Percentiles rank a stretch among this genome's conserved stretches.
Evolutionary conservation across 1,140 invertebrate species (phyloP).

Genomic region (Eufriesea mexicana): DNA sequence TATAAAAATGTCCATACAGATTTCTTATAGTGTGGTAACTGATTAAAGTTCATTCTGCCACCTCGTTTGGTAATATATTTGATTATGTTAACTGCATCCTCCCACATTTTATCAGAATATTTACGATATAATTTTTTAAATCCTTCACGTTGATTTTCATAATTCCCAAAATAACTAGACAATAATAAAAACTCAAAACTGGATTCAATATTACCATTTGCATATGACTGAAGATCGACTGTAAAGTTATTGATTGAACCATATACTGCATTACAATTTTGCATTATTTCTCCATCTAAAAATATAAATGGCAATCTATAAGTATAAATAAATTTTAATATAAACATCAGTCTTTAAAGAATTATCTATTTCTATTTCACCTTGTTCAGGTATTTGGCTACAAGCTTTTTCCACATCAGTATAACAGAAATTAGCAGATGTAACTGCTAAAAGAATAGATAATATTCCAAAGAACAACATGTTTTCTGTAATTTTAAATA

Average conservation of each 20-base stretch:
- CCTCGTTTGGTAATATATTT: constrained; percentile 90
- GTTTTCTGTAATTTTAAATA: constrained; percentile 61
- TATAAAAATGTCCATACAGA: constrained; percentile 56
- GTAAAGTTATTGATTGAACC: constrained; percentile 83
- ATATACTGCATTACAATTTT: constrained; percentile 87
- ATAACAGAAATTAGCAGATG: constrained; percentile 85
- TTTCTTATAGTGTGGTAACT: constrained; percentile 70
- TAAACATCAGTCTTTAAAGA: background rate
- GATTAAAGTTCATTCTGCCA: constrained; percentile 81
- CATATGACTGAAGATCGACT: constrained; percentile 84
- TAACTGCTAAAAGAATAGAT: constrained; percentile 81
- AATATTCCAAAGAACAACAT: constrained; percentile 84
- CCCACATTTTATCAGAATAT: constrained; percentile 89
- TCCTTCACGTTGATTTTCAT: constrained; percentile 88
- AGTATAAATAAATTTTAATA: constrained; percentile 18
- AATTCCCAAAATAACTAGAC: constrained; percentile 90
- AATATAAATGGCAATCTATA: constrained; percentile 1
- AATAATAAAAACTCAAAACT: constrained; percentile 90
- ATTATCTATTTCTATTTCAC: constrained; percentile 68
- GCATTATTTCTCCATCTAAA: constrained; percentile 71
- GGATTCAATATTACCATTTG: constrained; percentile 85
- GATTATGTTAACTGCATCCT: constrained; percentile 88
- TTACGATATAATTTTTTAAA: constrained; percentile 89
- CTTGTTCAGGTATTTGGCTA: constrained; percentile 71
- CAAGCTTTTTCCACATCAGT: constrained; percentile 84